Conservation (phyloP, 2,888 invertebrate genomes). For the Aporophyla nigra region DNA sequence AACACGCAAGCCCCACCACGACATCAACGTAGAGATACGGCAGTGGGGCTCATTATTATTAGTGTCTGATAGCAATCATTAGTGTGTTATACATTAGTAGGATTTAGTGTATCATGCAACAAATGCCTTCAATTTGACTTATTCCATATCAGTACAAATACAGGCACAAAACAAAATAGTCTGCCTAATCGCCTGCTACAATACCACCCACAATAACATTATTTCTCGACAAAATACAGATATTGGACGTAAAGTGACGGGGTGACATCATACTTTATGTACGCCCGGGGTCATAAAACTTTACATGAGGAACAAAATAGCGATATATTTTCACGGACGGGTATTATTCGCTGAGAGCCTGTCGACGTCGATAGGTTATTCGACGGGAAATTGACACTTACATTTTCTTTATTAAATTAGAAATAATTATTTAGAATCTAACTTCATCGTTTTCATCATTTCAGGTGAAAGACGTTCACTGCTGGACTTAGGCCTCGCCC, state of each 20-base stretch:
- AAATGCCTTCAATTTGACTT: background rate
- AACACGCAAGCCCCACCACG: too few species aligned
- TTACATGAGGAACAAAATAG: constrained; percentile 71
- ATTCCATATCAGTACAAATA: background rate
- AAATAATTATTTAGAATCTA: background rate
- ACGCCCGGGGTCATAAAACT: constrained; percentile 68
- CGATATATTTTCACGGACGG: constrained; percentile 61
- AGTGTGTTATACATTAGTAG: too few species aligned
- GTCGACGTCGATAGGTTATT: constrained; percentile 13
- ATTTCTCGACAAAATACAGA: constrained; percentile 41
- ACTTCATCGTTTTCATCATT: background rate
- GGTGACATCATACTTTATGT: constrained; percentile 52
- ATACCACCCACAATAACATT: constrained; percentile 18
- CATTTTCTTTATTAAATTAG: background rate
- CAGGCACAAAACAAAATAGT: constrained; percentile 3
- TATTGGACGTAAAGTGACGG: constrained; percentile 47
- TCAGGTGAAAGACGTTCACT: too few species aligned
- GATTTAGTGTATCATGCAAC: too few species aligned
- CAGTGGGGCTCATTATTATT: too few species aligned
- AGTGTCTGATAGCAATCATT: background rate
- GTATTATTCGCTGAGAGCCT: constrained; percentile 24
- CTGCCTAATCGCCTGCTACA: background rate
- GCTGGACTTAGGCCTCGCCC: too few species aligned
- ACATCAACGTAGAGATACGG: too few species aligned
- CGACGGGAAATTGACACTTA: constrained; percentile 3